Percentiles rank a stretch among this genome's conserved stretches.
phyloP scores from a whole-genome alignment of 1,140 invertebrate species.

The Magallana gigas region DNA sequence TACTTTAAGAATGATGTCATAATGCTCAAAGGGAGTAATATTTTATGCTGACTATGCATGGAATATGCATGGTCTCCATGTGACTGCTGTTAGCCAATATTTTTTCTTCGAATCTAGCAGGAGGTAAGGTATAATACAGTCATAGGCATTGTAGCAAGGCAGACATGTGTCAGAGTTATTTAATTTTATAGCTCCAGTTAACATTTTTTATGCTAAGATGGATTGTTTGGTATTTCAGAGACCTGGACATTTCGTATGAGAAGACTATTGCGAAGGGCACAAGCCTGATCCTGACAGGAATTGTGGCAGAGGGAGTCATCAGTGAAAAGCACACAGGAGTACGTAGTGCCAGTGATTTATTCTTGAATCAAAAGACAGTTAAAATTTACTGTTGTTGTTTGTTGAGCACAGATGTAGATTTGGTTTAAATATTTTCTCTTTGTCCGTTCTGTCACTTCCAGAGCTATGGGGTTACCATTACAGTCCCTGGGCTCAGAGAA shows the following conservation, averaged over 20 bases:
- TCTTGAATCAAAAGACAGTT: background rate
- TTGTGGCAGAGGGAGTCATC: conserved; percentile 73
- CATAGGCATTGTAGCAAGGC: too few species aligned
- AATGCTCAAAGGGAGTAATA: too few species aligned
- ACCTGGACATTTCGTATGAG: conserved; percentile 73
- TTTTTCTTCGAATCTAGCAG: too few species aligned
- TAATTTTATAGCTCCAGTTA: too few species aligned
- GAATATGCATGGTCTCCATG: too few species aligned
- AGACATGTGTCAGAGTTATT: too few species aligned
- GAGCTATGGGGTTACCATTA: conserved; percentile 75
- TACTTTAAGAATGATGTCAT: too few species aligned
- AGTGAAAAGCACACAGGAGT: conserved; percentile 44
- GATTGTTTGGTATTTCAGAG: conserved; percentile 67
- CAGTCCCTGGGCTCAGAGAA: conserved; percentile 70
- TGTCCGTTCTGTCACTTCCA: conserved; percentile 60
- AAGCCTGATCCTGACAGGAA: conserved; percentile 73
- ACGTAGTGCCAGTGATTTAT: background rate
- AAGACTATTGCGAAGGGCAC: conserved; percentile 70
- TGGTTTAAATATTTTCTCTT: background rate
- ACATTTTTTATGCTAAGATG: too few species aligned
- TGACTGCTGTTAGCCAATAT: too few species aligned
- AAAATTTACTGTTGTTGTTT: too few species aligned
- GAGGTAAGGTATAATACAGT: conserved; percentile 73
- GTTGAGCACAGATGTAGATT: too few species aligned
- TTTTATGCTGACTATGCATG: too few species aligned